Conservation (phyloP, 1,140 invertebrate genomes). For the Muscidifurax raptorellus region DNA sequence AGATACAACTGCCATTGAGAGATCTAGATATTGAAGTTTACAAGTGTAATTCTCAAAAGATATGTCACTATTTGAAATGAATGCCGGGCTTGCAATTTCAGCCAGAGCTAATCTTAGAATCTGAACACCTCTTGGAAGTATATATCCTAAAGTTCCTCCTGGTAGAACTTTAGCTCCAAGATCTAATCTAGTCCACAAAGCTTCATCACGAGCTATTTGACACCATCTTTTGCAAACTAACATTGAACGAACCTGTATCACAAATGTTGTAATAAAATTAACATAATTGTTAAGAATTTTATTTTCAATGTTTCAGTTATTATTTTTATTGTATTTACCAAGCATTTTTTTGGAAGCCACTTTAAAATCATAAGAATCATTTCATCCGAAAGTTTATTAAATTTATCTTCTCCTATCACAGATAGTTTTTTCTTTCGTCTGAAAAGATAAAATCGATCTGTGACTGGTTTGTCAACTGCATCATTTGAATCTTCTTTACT, state of each 20-base stretch:
- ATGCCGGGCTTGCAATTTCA: slow-evolving; percentile 78
- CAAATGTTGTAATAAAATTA: neutral
- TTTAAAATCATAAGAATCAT: slow-evolving; percentile 88
- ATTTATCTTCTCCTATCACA: slow-evolving; percentile 75
- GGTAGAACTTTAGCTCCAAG: slow-evolving; percentile 82
- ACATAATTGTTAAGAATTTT: neutral
- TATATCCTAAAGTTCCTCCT: slow-evolving; percentile 81
- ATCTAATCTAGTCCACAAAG: slow-evolving; percentile 89
- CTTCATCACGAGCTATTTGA: slow-evolving; percentile 86
- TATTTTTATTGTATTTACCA: slow-evolving; percentile 75
- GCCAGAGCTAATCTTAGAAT: slow-evolving; percentile 86
- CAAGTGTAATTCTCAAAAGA: slow-evolving; percentile 61
- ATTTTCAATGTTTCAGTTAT: slow-evolving; percentile 34
- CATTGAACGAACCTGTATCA: slow-evolving; percentile 69
- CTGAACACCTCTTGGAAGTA: slow-evolving; percentile 84
- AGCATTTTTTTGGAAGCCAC: slow-evolving; percentile 86
- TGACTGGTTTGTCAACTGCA: slow-evolving; percentile 57
- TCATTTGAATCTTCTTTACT: slow-evolving; percentile 59
- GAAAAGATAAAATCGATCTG: slow-evolving; percentile 68
- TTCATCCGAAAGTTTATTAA: slow-evolving; percentile 86
- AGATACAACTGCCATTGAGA: slow-evolving; percentile 86
- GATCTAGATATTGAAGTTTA: slow-evolving; percentile 87
- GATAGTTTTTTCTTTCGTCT: slow-evolving; percentile 68
- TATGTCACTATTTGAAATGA: slow-evolving; percentile 68
- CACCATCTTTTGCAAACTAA: slow-evolving; percentile 81